Base-by-base conservation (phyloP, 2,113 vertebrate genomes). In the Ammodytes dubius region DNA sequence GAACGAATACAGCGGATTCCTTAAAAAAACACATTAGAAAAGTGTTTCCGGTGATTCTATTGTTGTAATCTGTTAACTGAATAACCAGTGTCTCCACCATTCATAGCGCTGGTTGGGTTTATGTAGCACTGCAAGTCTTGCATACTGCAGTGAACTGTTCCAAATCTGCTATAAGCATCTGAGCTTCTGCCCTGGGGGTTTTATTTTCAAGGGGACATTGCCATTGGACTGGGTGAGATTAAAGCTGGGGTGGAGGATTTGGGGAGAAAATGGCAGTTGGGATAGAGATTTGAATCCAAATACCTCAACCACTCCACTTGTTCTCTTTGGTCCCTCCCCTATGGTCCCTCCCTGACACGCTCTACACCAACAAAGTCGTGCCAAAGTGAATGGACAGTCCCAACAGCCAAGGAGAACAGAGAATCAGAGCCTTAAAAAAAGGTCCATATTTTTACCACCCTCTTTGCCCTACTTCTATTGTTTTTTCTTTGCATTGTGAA, bases 401-500 rank as follows among this genome's bases (percentile, higher is more conserved):
- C 27, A 27, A 27, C 27, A 27, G 27, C 27, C 27, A 27, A 27
- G 27, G 27, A 27, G 27, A 27, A 27, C 27, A 27, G 27, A 27
- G 27, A 27, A 27, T 27, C 27, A 27, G 27, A 27, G 27, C 27
- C 27, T 27, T 27, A 27, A 27, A 27, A 27, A 54, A 72, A 74
- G 83, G 83, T 84, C 92, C 88, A 89, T 90, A 86, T 89, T 80
- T 79, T 91, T 84, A 78, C 83, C 85, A 80, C 68, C 77, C 86
- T 87, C 63, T 74, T 59, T 68, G 49, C 78, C 91, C 86, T 86
- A 27, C 27, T 27, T 65, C 43, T 89, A 58, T 92, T 88, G 14
- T 70, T 71, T 75, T 83, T 39, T 0, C 78, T 93, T 95, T 89
- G 92, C 90, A 83, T 95, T 95, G 95, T 96, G 95, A 95, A 90